Evolutionary conservation across 2,888 invertebrate species (phyloP).

Genomic region (Leuctra nigra): DNA sequence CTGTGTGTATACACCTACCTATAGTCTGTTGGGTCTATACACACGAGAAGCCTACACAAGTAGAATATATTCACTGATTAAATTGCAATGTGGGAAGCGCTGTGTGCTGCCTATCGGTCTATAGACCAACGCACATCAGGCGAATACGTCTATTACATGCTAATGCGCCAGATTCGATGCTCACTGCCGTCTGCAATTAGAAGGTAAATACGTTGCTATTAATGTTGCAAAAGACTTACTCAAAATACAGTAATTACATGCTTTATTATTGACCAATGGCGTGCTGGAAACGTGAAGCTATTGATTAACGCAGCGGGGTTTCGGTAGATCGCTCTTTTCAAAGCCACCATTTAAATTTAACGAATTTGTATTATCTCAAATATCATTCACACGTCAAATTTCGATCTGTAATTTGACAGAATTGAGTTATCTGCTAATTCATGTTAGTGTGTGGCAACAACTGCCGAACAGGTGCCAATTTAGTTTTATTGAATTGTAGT

Average conservation of each 20-base stretch:
- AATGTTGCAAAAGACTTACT: constrained; percentile 7
- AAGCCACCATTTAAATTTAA: background rate
- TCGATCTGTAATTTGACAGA: background rate
- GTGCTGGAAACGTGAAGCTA: constrained; percentile 1
- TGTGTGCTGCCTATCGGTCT: too few species aligned
- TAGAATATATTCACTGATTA: too few species aligned
- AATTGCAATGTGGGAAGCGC: too few species aligned
- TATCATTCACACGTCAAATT: background rate
- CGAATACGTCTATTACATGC: too few species aligned
- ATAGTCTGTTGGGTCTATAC: too few species aligned
- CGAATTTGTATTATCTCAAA: background rate
- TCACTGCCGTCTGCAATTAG: constrained; percentile 5
- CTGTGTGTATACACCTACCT: too few species aligned
- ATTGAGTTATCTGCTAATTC: too few species aligned
- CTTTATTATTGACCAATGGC: constrained; percentile 13
- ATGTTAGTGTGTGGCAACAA: too few species aligned
- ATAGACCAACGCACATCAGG: too few species aligned
- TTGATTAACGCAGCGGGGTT: background rate
- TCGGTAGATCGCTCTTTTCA: constrained; percentile 1
- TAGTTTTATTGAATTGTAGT: background rate
- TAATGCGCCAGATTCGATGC: too few species aligned
- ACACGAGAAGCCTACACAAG: too few species aligned
- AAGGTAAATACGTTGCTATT: constrained; percentile 12
- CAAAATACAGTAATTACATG: constrained; percentile 13
- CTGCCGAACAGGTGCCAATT: background rate